Evolutionary conservation across 2,888 invertebrate genomes (phyloP).

Genomic region (Eupithecia vulgata): DNA sequence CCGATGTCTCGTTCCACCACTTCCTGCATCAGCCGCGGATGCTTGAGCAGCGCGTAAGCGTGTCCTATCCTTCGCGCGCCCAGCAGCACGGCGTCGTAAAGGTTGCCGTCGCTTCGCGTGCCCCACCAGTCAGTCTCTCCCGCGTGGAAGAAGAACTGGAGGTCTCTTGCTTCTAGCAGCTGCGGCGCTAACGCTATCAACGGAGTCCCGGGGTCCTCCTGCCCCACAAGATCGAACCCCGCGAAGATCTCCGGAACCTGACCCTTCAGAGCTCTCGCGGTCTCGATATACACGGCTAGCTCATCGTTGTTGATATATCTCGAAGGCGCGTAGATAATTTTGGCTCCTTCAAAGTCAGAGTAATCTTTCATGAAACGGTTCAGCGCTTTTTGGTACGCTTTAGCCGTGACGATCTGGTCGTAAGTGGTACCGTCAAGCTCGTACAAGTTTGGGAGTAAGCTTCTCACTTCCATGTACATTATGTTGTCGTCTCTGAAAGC

Average conservation of each 20-base stretch:
- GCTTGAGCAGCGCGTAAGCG: conserved; percentile 89
- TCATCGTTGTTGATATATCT: conserved; percentile 71
- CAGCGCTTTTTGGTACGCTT: conserved; percentile 83
- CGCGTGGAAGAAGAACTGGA: conserved; percentile 91
- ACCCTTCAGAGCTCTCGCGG: conserved; percentile 68
- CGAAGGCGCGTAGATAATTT: conserved; percentile 87
- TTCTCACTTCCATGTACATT: conserved; percentile 88
- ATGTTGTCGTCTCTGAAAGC: conserved; percentile 87
- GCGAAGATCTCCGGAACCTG: conserved; percentile 87
- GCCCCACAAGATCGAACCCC: conserved; percentile 92
- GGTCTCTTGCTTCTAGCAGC: conserved; percentile 74
- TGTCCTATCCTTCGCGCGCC: conserved; percentile 91
- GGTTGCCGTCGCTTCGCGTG: conserved; percentile 86
- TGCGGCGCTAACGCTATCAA: conserved; percentile 85
- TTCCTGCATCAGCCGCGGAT: conserved; percentile 86
- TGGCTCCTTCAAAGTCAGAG: conserved; percentile 87
- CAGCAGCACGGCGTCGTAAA: conserved; percentile 90
- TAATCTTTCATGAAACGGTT: conserved; percentile 84
- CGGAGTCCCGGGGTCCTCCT: conserved; percentile 88
- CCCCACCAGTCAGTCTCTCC: conserved; percentile 92
- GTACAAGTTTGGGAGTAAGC: conserved; percentile 86
- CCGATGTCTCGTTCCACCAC: conserved; percentile 85
- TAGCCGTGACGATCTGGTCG: conserved; percentile 81
- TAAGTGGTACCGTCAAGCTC: conserved; percentile 86
- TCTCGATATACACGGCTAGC: conserved; percentile 73